These are phyloP conservation scores for Syrrhaptes paradoxus DNA, from an alignment of 2,113 vertebrate species.

Conservation along the genomic window DNA sequence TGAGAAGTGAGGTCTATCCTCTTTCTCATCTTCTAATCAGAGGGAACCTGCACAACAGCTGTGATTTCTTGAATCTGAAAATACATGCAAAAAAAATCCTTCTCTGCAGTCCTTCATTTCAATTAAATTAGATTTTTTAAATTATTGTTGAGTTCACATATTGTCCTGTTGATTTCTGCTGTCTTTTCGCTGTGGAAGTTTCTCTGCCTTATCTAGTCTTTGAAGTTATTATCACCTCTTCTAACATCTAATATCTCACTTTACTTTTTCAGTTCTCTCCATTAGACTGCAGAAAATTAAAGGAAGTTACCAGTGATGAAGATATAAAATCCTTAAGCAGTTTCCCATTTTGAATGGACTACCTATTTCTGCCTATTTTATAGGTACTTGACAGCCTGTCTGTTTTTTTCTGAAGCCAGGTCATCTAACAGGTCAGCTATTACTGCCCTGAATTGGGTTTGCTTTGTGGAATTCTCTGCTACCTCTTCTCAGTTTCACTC, in stretches of 20 bases:
- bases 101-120: background rate
- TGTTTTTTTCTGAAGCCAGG: background rate
- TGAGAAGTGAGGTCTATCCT: background rate
- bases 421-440: constrained; percentile 9
- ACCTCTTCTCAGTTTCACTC: background rate
- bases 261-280: background rate
- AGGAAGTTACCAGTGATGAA: background rate
- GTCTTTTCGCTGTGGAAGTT: background rate
- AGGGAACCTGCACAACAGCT: background rate
- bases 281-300: background rate
- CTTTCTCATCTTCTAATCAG: background rate
- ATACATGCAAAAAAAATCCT: background rate
- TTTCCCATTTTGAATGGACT: background rate
- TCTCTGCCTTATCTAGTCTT: background rate
- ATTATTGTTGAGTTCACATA: background rate
- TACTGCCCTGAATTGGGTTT: background rate
- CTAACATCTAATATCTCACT: background rate
- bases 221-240: background rate
- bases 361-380: background rate
- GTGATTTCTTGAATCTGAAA: background rate
- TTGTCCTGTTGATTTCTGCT: background rate
- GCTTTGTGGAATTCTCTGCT: background rate
- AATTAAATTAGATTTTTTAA: background rate
- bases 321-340: too few species aligned
- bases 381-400: background rate